phyloP scores from a whole-genome alignment of 2,888 invertebrate species.

The Stenchaetothrips biformis region DNA sequence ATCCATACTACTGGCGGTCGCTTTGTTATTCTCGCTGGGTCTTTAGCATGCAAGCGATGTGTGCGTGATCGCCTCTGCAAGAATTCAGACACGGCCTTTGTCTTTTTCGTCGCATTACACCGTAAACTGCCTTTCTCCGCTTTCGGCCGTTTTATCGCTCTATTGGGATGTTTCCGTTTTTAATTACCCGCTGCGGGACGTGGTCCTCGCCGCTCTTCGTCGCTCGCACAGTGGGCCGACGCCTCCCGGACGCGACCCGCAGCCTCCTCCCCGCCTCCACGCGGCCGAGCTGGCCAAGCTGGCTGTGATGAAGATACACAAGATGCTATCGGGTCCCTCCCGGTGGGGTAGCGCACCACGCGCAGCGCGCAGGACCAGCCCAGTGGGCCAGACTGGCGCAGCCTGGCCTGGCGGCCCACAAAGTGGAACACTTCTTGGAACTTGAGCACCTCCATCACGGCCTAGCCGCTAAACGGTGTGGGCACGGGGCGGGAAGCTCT shows the following conservation, averaged over 20 bases:
- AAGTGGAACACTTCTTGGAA: slow-evolving; percentile 4
- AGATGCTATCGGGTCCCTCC: background rate
- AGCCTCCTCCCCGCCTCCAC: background rate
- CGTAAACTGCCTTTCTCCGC: slow-evolving; percentile 14
- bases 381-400: no score
- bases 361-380: no score
- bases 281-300: background rate
- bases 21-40: background rate
- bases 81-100: slow-evolving; percentile 1
- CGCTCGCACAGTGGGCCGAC: background rate
- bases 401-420: background rate
- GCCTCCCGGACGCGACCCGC: background rate
- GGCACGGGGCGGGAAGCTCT: no score
- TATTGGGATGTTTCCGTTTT: slow-evolving; percentile 25
- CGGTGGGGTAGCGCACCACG: slow-evolving; percentile 14
- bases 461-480: background rate
- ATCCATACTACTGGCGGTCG: background rate
- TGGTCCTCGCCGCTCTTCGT: background rate
- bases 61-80: background rate
- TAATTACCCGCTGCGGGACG: background rate
- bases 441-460: background rate
- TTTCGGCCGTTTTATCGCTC: slow-evolving; percentile 12
- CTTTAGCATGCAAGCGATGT: background rate
- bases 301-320: slow-evolving; percentile 6
- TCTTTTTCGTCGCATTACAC: slow-evolving; percentile 19